phyloP scores from a whole-genome alignment of 2,797 vertebrate species.

The Chloroceryle amazona region DNA sequence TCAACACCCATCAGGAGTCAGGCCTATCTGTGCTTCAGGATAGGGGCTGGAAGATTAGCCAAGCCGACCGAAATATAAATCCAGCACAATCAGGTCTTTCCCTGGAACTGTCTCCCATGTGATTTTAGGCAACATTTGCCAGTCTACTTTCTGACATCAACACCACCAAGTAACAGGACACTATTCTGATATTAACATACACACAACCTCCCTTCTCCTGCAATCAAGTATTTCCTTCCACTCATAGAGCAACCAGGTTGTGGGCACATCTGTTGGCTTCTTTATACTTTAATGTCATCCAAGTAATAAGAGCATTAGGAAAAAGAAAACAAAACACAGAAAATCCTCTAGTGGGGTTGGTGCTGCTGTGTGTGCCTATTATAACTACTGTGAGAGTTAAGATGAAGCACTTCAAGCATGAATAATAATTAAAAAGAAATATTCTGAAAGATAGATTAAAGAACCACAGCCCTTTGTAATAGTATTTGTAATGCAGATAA shows the following conservation, averaged over 20 bases:
- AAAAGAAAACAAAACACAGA: constrained; percentile 61
- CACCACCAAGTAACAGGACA: not conserved
- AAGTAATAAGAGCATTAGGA: constrained; percentile 54
- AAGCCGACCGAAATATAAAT: constrained; percentile 7
- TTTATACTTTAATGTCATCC: constrained; percentile 69
- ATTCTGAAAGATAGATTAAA: constrained; percentile 72
- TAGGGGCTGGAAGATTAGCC: not conserved
- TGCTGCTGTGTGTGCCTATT: constrained; percentile 30
- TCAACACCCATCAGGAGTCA: constrained; percentile 25
- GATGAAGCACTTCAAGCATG: constrained; percentile 71
- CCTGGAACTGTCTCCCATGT: not conserved
- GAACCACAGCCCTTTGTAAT: constrained; percentile 61
- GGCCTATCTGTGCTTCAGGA: constrained; percentile 5
- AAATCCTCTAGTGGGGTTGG: constrained; percentile 23
- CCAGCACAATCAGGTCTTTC: not conserved
- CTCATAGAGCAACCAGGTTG: constrained; percentile 53
- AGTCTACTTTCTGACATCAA: not conserved
- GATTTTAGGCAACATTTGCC: constrained; percentile 51
- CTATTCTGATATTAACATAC: not conserved
- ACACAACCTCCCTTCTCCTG: constrained; percentile 14
- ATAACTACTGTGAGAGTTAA: constrained; percentile 55
- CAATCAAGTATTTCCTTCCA: constrained; percentile 36
- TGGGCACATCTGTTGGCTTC: constrained; percentile 63
- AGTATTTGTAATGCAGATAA: constrained; percentile 76
- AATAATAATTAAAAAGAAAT: constrained; percentile 61